Evolutionary conservation across 2,797 vertebrate genomes (phyloP).

Genomic region (Sarcoramphus papa): DNA sequence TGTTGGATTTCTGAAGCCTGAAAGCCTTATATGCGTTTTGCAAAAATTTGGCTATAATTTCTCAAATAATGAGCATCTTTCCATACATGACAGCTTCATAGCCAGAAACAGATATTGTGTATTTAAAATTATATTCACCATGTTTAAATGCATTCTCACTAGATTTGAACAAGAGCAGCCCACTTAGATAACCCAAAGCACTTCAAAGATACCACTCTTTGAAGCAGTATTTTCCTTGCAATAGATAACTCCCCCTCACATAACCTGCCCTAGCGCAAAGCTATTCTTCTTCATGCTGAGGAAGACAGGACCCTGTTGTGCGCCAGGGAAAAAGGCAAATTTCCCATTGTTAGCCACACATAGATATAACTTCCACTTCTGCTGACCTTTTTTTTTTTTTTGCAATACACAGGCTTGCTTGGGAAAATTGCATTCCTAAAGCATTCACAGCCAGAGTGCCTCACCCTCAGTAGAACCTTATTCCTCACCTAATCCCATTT

Average conservation of each 20-base stretch:
- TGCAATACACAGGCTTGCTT: not conserved
- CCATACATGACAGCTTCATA: not conserved
- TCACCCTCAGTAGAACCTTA: not conserved
- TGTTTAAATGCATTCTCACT: not conserved
- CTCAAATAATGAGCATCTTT: slow-evolving; percentile 8
- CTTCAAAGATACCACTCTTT: not conserved
- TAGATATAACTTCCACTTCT: not conserved
- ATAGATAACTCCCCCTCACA: not conserved
- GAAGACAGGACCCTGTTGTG: not conserved
- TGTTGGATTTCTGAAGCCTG: not conserved
- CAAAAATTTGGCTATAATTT: not conserved
- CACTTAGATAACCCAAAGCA: not conserved
- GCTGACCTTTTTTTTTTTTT: not conserved
- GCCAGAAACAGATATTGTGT: not conserved
- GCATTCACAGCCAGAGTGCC: not conserved
- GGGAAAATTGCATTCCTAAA: not conserved
- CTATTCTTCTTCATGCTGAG: not conserved
- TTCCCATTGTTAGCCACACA: not conserved
- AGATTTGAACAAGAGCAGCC: not conserved
- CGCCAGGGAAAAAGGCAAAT: not conserved
- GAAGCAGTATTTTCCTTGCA: not conserved
- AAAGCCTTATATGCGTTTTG: not conserved
- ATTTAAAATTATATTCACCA: not conserved
- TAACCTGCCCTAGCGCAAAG: not conserved
- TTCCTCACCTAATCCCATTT: not conserved